Evolutionary conservation across 2,797 vertebrate species (phyloP).

Genomic region (Argya squamiceps): DNA sequence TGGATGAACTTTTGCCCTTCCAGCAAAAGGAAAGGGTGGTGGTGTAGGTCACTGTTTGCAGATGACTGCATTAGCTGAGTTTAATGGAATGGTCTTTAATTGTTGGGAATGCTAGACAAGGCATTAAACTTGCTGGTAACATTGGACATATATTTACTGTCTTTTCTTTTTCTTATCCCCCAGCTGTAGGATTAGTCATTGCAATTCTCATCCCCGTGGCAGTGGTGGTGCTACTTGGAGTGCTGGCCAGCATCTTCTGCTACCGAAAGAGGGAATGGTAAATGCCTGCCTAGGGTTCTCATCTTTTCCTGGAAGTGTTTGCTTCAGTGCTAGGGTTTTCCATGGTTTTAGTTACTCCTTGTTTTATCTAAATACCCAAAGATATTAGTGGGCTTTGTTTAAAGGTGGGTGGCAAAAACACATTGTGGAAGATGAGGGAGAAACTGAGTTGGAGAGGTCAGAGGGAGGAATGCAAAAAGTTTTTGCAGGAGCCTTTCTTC

Average conservation of each 20-base stretch:
- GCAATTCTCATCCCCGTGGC: constrained; percentile 88
- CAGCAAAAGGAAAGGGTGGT: background rate
- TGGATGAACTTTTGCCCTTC: background rate
- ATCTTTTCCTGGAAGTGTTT: background rate
- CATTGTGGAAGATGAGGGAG: background rate
- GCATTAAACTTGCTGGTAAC: background rate
- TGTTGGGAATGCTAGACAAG: background rate
- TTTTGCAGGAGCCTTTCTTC: background rate
- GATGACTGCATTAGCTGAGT: background rate
- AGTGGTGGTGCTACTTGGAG: constrained; percentile 78
- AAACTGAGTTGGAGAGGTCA: background rate
- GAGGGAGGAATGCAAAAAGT: background rate
- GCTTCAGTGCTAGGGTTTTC: background rate
- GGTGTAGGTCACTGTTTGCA: background rate
- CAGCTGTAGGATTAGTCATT: constrained; percentile 86
- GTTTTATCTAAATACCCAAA: background rate
- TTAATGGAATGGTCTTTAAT: background rate
- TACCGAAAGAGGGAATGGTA: constrained; percentile 95
- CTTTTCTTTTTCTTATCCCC: background rate
- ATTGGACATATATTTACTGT: background rate
- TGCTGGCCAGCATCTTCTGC: constrained; percentile 84
- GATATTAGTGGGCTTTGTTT: background rate
- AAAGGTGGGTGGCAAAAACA: background rate
- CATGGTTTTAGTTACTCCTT: background rate
- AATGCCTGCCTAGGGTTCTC: background rate